Conservation (phyloP, 2,888 invertebrate genomes). For the Eugnorisma glareosa region DNA sequence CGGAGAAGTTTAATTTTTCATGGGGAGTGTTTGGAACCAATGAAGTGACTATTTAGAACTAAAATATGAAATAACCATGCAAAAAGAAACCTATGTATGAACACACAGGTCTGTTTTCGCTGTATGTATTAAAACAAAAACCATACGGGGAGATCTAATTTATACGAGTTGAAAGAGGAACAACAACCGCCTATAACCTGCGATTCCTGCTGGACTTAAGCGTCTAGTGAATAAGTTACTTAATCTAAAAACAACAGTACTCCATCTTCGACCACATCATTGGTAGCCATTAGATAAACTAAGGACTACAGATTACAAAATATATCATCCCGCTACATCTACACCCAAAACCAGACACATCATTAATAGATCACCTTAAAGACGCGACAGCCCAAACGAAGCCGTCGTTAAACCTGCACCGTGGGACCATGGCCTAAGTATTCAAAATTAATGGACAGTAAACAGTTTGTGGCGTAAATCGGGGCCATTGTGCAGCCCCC, state of each 20-base stretch:
- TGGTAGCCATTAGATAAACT: background rate
- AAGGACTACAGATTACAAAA: background rate
- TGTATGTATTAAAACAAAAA: no score
- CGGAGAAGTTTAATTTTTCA: background rate
- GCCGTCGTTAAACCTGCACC: background rate
- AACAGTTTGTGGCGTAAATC: conserved; percentile 61
- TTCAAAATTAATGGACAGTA: conserved; percentile 59
- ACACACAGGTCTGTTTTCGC: no score
- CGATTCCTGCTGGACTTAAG: no score
- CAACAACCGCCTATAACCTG: background rate
- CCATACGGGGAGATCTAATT: background rate
- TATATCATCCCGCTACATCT: background rate
- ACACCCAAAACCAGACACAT: background rate
- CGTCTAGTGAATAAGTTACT: no score
- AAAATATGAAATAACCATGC: background rate
- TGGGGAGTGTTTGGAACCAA: background rate
- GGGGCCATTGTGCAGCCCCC: conserved; percentile 58
- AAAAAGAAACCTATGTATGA: no score
- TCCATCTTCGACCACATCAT: background rate
- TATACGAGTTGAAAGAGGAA: background rate
- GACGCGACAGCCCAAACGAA: background rate
- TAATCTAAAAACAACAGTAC: background rate
- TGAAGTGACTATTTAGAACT: background rate
- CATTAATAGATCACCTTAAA: conserved; percentile 21
- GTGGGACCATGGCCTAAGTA: conserved; percentile 22